A percentile compares a stretch with the other conserved stretches of the same genome.
Evolutionary conservation across 2,888 invertebrate species (phyloP).

Genomic region (Tinea pellionella): DNA sequence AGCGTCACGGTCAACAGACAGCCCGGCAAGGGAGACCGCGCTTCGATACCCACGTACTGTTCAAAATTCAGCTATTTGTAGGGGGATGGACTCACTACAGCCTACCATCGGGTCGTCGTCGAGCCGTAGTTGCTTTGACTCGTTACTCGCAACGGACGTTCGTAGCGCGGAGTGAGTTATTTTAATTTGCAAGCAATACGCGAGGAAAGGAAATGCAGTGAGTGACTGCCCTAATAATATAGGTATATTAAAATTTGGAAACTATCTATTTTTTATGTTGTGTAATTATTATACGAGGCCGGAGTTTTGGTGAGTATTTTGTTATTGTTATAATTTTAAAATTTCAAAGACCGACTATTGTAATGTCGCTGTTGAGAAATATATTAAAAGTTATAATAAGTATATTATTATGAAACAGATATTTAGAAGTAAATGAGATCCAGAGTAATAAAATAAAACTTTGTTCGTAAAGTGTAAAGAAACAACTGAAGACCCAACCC

Average conservation of each 20-base stretch:
- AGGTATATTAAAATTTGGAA: neutral
- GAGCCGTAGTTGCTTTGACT: neutral
- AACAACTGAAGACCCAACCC: no score
- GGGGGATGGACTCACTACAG: neutral
- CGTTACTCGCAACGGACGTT: neutral
- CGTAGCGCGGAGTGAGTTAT: neutral
- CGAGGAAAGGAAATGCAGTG: constrained; percentile 59
- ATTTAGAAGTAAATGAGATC: no score
- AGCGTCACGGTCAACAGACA: constrained; percentile 11
- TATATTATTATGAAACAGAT: no score
- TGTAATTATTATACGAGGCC: no score
- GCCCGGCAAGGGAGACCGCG: neutral
- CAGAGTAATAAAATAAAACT: no score
- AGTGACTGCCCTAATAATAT: constrained; percentile 24
- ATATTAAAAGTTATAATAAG: no score
- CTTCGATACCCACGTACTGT: neutral
- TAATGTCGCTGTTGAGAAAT: no score
- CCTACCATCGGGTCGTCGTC: neutral
- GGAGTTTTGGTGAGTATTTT: neutral
- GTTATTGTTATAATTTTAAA: neutral
- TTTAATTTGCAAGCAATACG: constrained; percentile 17
- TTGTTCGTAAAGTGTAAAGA: no score
- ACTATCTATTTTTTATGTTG: neutral
- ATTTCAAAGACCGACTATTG: no score
- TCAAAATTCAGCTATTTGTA: neutral